Conservation (phyloP, 1,140 invertebrate genomes). For the Chlorops oryzae region DNA sequence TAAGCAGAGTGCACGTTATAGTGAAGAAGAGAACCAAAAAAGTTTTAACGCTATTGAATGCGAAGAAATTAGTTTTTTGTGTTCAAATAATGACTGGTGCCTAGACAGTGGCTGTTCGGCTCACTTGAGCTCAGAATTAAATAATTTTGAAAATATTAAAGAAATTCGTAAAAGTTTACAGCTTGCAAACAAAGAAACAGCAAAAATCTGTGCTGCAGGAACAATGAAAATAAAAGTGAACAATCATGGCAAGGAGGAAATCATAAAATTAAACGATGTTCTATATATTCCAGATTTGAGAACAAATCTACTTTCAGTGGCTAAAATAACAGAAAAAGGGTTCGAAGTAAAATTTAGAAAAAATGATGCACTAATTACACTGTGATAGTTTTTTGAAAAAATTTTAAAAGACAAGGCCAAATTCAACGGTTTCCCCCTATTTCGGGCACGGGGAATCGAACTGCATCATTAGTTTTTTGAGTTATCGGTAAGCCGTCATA, state of each 20-base stretch:
- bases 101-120: not conserved
- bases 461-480: no score
- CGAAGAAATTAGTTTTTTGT: not conserved
- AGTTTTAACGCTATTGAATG: not conserved
- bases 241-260: no score
- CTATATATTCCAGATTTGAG: constrained; percentile 1
- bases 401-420: no score
- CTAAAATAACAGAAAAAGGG: constrained; percentile 2
- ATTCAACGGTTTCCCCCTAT: no score
- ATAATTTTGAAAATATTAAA: not conserved
- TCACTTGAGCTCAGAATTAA: not conserved
- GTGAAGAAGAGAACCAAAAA: not conserved
- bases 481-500: no score
- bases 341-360: no score
- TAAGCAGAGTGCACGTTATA: not conserved
- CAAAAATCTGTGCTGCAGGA: not conserved
- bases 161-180: not conserved
- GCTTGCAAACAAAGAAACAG: not conserved
- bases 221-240: no score
- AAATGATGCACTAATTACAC: no score
- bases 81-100: not conserved
- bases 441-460: no score
- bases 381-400: no score
- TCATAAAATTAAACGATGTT: not conserved
- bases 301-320: constrained; percentile 1